phyloP scores from a whole-genome alignment of 2,113 vertebrate genomes.

The Fulmarus glacialis region DNA sequence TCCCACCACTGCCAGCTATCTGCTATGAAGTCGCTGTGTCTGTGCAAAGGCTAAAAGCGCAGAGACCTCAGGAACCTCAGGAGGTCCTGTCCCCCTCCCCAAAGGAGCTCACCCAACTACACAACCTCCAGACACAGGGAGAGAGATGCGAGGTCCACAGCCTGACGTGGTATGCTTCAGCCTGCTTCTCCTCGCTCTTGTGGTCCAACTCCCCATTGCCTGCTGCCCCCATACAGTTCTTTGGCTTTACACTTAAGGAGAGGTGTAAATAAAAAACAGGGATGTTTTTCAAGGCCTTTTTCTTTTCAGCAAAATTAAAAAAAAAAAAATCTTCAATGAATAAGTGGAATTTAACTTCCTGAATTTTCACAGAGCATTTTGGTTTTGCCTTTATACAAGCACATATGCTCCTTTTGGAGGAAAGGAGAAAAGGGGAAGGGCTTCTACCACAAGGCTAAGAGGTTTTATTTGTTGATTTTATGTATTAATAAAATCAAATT shows the following conservation, averaged over 20 bases:
- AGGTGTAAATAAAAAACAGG: background rate
- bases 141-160: background rate
- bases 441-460: background rate
- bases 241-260: background rate
- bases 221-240: background rate
- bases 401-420: background rate
- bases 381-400: background rate
- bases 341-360: background rate
- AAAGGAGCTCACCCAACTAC: background rate
- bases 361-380: background rate
- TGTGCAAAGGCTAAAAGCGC: background rate
- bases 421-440: background rate
- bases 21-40: background rate
- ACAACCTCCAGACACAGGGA: background rate
- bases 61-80: background rate
- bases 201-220: background rate
- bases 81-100: background rate
- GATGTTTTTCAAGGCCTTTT: background rate
- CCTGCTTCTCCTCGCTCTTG: background rate
- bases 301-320: background rate
- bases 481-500: slow-evolving; percentile 32
- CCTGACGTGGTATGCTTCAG: background rate
- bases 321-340: background rate
- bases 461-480: slow-evolving; percentile 11
- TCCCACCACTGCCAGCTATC: background rate